A percentile compares a stretch with the other conserved stretches of the same genome.
Evolutionary conservation across 2,888 invertebrate genomes (phyloP).

Genomic region (Liposcelis brunnea): DNA sequence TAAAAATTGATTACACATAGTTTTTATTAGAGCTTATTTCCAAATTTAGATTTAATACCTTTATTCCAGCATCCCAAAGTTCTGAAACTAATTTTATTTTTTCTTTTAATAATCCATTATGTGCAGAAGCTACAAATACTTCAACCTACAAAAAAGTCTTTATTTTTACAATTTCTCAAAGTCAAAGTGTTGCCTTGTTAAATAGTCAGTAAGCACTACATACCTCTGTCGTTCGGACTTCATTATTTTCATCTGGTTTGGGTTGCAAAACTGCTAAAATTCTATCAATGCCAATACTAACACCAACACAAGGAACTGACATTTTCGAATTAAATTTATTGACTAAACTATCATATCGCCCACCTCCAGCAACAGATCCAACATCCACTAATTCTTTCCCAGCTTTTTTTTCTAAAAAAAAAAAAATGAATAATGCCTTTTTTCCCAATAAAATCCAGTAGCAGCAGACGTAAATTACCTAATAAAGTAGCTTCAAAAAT

Average conservation of each 20-base stretch:
- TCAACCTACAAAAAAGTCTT: conserved; percentile 39
- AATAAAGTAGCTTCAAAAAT: conserved; percentile 93
- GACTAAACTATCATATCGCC: conserved; percentile 93
- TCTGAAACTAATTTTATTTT: conserved; percentile 69
- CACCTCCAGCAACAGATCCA: conserved; percentile 93
- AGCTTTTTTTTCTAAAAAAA: conserved; percentile 34
- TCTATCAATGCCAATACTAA: conserved; percentile 93
- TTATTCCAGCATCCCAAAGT: conserved; percentile 81
- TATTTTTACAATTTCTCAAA: too few species aligned
- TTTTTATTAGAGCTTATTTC: too few species aligned
- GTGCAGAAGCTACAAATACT: conserved; percentile 87
- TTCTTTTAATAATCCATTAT: conserved; percentile 84
- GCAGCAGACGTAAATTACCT: too few species aligned
- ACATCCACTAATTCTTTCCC: conserved; percentile 47
- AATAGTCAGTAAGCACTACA: too few species aligned
- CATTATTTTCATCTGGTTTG: conserved; percentile 41
- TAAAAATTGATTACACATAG: too few species aligned
- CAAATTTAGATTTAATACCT: too few species aligned
- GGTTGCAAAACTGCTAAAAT: conserved; percentile 89
- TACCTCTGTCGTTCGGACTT: conserved; percentile 60
- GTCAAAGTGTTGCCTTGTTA: too few species aligned
- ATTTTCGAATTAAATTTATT: conserved; percentile 92
- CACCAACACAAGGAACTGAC: conserved; percentile 91
- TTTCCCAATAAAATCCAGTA: too few species aligned
- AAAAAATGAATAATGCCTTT: conserved; percentile 5